Conservation (phyloP, 2,113 vertebrate species). For the Hypocryptadius cinnamomeus region DNA sequence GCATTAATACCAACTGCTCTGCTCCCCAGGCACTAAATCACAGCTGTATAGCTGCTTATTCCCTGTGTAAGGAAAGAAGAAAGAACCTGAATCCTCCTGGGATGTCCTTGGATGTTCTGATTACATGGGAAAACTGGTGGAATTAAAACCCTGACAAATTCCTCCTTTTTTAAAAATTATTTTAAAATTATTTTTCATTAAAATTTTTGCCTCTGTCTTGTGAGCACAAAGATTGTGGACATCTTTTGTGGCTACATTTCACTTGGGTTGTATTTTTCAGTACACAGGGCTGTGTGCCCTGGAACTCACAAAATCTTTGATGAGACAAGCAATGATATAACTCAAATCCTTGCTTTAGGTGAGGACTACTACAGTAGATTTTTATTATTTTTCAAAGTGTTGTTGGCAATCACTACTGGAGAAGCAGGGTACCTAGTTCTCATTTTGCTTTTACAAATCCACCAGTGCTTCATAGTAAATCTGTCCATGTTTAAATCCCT, state of each 20-base stretch:
- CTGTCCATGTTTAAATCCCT: not conserved
- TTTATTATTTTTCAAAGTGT: not conserved
- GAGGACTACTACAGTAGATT: not conserved
- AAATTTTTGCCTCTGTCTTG: not conserved
- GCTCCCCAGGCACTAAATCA: not conserved
- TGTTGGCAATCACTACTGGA: not conserved
- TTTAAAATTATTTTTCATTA: not conserved
- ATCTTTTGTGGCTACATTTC: not conserved
- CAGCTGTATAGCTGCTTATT: not conserved
- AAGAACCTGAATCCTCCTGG: not conserved
- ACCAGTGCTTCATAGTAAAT: not conserved
- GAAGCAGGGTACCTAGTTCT: not conserved
- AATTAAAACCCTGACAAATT: not conserved
- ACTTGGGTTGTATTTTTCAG: not conserved
- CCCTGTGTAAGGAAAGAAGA: not conserved
- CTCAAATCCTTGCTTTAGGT: not conserved
- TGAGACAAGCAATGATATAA: not conserved
- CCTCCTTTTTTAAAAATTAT: not conserved
- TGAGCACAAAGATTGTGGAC: not conserved
- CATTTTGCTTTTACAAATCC: not conserved
- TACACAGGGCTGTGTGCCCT: not conserved
- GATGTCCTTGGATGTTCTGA: not conserved
- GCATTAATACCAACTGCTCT: not conserved
- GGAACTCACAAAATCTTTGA: not conserved
- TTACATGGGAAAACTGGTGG: not conserved